Percentiles rank a stretch among this genome's conserved stretches.
Conservation (phyloP, 2,113 vertebrate genomes). For the Lamprotornis superbus region DNA sequence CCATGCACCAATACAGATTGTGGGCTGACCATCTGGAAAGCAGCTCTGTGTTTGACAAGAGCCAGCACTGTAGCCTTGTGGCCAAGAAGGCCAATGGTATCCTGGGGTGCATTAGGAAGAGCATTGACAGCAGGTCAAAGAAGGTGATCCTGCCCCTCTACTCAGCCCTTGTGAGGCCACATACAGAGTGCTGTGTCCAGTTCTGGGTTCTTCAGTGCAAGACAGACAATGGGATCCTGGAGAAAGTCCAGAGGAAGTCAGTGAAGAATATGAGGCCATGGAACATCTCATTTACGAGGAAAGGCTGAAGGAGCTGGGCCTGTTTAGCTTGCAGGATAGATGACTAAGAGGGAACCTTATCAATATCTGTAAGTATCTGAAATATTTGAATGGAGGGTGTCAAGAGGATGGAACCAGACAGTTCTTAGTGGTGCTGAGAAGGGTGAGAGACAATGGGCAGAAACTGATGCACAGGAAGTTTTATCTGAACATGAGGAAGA, state of each 20-base stretch:
- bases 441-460: background rate
- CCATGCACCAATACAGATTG: background rate
- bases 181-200: background rate
- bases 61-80: background rate
- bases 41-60: background rate
- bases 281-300: background rate
- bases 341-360: background rate
- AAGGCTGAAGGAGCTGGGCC: background rate
- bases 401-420: background rate
- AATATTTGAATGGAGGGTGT: background rate
- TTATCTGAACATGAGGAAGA: background rate
- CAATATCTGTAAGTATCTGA: background rate
- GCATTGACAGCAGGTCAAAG: background rate
- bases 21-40: background rate
- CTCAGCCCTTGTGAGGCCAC: background rate
- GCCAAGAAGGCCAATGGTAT: background rate
- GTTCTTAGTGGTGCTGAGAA: background rate
- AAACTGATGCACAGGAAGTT: background rate
- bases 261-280: background rate
- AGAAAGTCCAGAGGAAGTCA: background rate
- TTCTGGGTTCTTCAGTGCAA: background rate
- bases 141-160: background rate
- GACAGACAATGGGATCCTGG: background rate
- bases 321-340: background rate
- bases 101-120: background rate